Evolutionary conservation across 2,888 invertebrate species (phyloP), one percentile per base, ranked within the genome.

Genomic region (Ernsta delagoae): DNA sequence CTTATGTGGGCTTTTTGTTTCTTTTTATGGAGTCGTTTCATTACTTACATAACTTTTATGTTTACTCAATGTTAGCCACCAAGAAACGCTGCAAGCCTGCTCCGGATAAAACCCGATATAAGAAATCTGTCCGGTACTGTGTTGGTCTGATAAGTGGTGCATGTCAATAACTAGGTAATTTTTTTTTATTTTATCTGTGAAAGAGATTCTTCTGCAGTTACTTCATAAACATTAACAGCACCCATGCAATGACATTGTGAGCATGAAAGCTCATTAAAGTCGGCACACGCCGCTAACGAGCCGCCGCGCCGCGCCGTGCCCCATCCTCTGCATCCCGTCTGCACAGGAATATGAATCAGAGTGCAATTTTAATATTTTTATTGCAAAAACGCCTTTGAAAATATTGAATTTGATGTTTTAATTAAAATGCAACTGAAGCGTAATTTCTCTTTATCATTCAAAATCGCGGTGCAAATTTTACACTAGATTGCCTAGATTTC

Each of bases 251-350:
- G 34, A 59, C 57, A 34, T 16, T 53, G 50, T 43, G n/a, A 41
- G 43, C 59, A 50, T 48, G 53, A 39, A 53, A 53, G 41, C 53
- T 66, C 59, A 66, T 66, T 66, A 34, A 66, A 66, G 53, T 43
- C 41, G 41, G 43, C 60, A 59, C 66, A 66, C 66, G 31, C 34
- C 43, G 34, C 50, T 65, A 59, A 65, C 65, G 65, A 59, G 65
- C 48, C 48, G 48, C 59, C 24, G 24, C 59, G 41, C 12, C 9
- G 53, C 53, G 53, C 24, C 9, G 34, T 59, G 39, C 59, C 11
- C 43, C 53, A 54, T 41, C 62, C 63, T 64, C 36, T 11, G 65
- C 65, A 65, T 65, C 57, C 45, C 34, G 64, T 56, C 43, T 57
- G 45, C 48, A 45, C 31, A 65, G 45, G 45, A 57, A 65, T 57